Evolutionary conservation across 2,797 vertebrate genomes (phyloP).

Genomic region (Acanthiza pusilla): DNA sequence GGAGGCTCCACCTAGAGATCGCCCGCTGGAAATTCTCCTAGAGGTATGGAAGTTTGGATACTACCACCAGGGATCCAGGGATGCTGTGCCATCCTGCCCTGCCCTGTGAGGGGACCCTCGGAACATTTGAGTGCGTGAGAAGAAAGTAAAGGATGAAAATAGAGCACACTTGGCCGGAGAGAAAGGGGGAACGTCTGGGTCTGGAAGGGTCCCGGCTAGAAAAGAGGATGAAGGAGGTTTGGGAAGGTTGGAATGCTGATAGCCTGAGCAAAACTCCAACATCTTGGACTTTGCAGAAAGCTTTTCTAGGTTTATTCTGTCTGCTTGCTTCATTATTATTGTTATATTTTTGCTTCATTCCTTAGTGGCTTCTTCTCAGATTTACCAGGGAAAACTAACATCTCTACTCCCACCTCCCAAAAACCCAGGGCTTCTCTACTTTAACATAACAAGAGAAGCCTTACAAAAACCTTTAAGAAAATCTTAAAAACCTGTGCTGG

Average conservation of each 20-base stretch:
- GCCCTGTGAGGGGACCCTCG: accelerated
- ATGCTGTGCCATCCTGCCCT: background rate
- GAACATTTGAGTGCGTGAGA: too few relatives aligned
- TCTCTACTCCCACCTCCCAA: background rate
- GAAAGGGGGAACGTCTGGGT: background rate
- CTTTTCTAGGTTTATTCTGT: background rate
- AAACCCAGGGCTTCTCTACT: background rate
- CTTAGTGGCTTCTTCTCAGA: background rate
- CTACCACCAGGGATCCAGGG: background rate
- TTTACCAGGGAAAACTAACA: background rate
- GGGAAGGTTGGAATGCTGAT: background rate
- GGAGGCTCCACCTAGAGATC: background rate
- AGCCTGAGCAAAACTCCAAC: background rate
- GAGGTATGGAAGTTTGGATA: accelerated
- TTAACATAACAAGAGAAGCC: background rate
- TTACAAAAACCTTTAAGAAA: background rate
- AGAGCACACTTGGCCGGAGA: background rate
- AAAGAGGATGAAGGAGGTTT: background rate
- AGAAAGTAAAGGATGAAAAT: background rate
- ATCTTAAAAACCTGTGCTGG: background rate
- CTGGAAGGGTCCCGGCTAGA: background rate
- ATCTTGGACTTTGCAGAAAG: background rate
- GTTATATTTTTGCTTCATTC: background rate
- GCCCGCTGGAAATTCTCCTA: background rate
- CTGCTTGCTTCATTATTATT: background rate